A percentile compares a stretch with the other conserved stretches of the same genome.
phyloP scores from a whole-genome alignment of 2,113 vertebrate species.

The Pollachius pollachius region DNA sequence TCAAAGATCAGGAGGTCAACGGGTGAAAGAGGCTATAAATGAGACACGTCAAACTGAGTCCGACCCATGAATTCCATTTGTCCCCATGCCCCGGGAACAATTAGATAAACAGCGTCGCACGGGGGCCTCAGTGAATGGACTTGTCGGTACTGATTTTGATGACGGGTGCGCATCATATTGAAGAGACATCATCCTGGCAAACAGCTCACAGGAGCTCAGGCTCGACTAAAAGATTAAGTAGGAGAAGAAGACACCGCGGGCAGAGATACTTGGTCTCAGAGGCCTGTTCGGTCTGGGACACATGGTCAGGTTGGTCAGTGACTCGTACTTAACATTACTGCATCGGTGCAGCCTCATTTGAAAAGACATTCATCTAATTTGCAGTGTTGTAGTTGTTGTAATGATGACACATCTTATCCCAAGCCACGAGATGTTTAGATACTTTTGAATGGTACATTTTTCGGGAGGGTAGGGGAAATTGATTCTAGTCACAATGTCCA shows the following conservation, averaged over 20 bases:
- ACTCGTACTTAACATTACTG: too few relatives aligned
- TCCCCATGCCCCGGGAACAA: slow-evolving; percentile 77
- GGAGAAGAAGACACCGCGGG: neutral
- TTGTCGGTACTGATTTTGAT: slow-evolving; percentile 85
- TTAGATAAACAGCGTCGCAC: slow-evolving; percentile 83
- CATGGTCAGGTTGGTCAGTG: too few relatives aligned
- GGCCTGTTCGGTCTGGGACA: too few relatives aligned
- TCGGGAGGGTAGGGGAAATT: too few relatives aligned
- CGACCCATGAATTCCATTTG: slow-evolving; percentile 80
- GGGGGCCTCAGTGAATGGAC: slow-evolving; percentile 82
- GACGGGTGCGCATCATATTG: slow-evolving; percentile 61
- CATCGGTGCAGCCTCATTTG: too few relatives aligned
- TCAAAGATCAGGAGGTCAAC: slow-evolving; percentile 52
- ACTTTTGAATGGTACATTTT: too few relatives aligned
- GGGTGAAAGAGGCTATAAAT: slow-evolving; percentile 54
- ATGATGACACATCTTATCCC: too few relatives aligned
- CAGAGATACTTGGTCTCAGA: neutral
- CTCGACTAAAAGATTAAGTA: slow-evolving; percentile 1
- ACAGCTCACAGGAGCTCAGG: slow-evolving; percentile 12
- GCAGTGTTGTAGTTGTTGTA: too few relatives aligned
- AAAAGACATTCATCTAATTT: too few relatives aligned
- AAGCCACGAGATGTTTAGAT: too few relatives aligned
- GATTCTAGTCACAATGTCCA: too few relatives aligned
- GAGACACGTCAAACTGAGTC: slow-evolving; percentile 60
- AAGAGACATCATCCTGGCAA: slow-evolving; percentile 34